Base-by-base conservation (phyloP, 2,888 invertebrate species). In the Amphipyra berbera region DNA sequence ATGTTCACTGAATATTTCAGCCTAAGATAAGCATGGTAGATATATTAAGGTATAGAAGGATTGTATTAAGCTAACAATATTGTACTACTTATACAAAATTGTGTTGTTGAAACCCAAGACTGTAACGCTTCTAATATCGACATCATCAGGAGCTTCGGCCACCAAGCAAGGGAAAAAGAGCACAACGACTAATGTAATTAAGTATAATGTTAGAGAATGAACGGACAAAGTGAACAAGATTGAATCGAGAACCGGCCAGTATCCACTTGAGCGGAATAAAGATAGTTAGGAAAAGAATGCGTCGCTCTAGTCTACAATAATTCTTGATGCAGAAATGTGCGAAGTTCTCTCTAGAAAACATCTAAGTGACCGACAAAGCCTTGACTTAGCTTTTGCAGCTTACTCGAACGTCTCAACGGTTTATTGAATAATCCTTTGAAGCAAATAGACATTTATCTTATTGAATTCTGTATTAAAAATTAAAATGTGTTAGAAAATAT, bases 291-390 rank as follows among this genome's bases (percentile, higher is more conserved):
- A 57, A 58, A 64, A 62, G 59, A 75, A 54, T 61, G 64, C 58
- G 48, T 58, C 9, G 33, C 44, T 68, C 40, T 6, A 7, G 6
- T 30, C 30, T 63, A 58, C 54, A 71, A 61, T 61, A 71, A 61
- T 61, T 65, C 42, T 44, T 54, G 35, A 56, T 67, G 63, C 50
- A 65, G 46, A 68, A 62, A 62, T 59, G 53, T 62, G 69, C 35
- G 62, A 63, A 68, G 49, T 60, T 71, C 57, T 27, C 40, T 67
- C 44, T 56, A 37, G 61, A 70, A 64, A 71, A 56, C 50, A 50
- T 48, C 56, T 65, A 61, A 65, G 59, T 75, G 62, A 68, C 45
- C 62, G 69, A 68, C 67, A 67, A 60, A 76, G 61, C 52, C 37
- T 71, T 65, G 72, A 56, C 65, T 64, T 70, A 58, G 66, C 72